A percentile compares a stretch with the other conserved stretches of the same genome.
phyloP scores from a whole-genome alignment of 1,140 invertebrate genomes.

The Psix sp. region DNA sequence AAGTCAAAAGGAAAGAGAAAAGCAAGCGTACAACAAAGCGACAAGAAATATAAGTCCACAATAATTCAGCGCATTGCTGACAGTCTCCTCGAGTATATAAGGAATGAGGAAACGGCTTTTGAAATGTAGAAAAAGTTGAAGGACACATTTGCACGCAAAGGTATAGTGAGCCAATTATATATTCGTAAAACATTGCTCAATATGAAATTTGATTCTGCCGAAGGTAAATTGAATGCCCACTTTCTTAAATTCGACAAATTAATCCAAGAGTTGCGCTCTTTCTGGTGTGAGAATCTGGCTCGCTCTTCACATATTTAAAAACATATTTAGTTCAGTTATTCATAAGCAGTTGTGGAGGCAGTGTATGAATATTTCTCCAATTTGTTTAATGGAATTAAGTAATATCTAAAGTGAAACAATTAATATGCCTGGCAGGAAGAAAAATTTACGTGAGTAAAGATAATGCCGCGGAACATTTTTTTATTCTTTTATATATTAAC shows the following conservation, averaged over 20 bases:
- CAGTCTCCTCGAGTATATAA: slow-evolving; percentile 55
- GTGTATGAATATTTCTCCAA: too few relatives aligned
- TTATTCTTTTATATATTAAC: too few relatives aligned
- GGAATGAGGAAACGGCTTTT: slow-evolving; percentile 36
- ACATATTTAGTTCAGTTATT: too few relatives aligned
- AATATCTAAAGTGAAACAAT: too few relatives aligned
- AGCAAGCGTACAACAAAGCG: background rate
- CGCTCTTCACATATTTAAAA: too few relatives aligned
- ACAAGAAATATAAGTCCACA: slow-evolving; percentile 29
- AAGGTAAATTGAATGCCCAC: background rate
- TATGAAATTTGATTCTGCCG: background rate
- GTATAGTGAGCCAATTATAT: slow-evolving; percentile 3
- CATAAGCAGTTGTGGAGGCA: too few relatives aligned
- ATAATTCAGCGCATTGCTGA: slow-evolving; percentile 54
- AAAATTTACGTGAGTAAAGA: too few relatives aligned
- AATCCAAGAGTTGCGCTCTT: slow-evolving; percentile 49
- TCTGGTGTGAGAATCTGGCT: too few relatives aligned
- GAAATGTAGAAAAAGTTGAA: background rate
- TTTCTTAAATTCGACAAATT: slow-evolving; percentile 30
- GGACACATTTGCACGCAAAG: slow-evolving; percentile 3
- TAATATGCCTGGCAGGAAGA: too few relatives aligned
- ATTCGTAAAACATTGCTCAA: slow-evolving; percentile 5
- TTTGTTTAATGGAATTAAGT: too few relatives aligned
- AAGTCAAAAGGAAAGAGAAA: slow-evolving; percentile 6
- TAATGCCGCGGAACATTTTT: too few relatives aligned